These are phyloP conservation scores for Crax fasciolata DNA, from an alignment of 2,797 vertebrate species.

Conservation along the genomic window DNA sequence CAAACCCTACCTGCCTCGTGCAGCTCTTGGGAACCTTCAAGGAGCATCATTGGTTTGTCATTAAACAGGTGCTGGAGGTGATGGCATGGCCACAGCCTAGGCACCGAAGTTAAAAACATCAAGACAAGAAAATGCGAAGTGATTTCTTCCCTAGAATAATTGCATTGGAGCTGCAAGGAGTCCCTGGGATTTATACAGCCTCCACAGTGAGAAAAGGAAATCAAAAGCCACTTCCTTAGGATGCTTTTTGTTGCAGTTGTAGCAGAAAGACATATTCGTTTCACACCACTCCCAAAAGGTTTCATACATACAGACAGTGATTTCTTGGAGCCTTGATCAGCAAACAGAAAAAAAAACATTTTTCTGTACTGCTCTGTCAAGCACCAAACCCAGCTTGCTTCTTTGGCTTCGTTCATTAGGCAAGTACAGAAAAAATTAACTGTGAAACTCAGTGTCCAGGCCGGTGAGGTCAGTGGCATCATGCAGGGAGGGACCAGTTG, in stretches of 20 bases:
- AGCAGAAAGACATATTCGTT: fast-evolving
- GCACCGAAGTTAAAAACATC: constrained; percentile 58
- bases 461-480: constrained; percentile 25
- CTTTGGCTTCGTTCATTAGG: constrained; percentile 6
- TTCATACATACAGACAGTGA: neutral
- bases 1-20: neutral
- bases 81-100: neutral
- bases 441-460: neutral
- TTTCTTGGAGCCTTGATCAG: neutral
- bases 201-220: fast-evolving
- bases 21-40: neutral
- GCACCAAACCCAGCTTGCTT: neutral
- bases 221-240: neutral
- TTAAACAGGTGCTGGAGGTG: constrained; percentile 64
- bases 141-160: constrained; percentile 42
- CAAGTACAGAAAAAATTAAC: neutral
- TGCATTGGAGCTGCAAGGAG: neutral
- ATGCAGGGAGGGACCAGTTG: constrained; percentile 66
- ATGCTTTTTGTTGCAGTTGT: neutral
- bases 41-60: neutral
- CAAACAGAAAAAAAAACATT: neutral
- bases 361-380: neutral
- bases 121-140: constrained; percentile 48
- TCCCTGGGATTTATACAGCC: constrained; percentile 3
- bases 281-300: neutral